Evolutionary conservation across 1,140 invertebrate genomes (phyloP).

Genomic region (Muscidifurax raptorellus): DNA sequence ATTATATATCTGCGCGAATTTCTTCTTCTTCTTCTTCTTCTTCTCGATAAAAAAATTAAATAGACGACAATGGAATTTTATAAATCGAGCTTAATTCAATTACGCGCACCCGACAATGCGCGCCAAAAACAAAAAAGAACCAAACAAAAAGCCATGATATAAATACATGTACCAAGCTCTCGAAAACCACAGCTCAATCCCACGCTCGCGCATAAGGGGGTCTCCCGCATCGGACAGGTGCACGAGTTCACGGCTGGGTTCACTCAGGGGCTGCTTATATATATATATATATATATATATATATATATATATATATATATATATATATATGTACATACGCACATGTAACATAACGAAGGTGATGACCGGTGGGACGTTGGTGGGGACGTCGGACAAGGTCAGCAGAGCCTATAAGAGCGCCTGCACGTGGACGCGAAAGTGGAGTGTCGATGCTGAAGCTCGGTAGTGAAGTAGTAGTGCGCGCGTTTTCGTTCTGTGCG

Average conservation of each 20-base stretch:
- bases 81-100: too few species aligned
- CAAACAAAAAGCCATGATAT: neutral
- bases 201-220: neutral
- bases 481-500: neutral
- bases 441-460: neutral
- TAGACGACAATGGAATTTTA: neutral
- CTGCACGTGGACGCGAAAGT: slow-evolving; percentile 26
- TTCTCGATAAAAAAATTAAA: neutral
- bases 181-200: neutral
- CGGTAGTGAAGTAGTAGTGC: slow-evolving; percentile 24
- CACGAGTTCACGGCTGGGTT: slow-evolving; percentile 57
- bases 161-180: neutral
- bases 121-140: neutral
- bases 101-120: too few species aligned
- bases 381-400: slow-evolving; percentile 56
- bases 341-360: slow-evolving; percentile 34
- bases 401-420: slow-evolving; percentile 62
- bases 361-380: slow-evolving; percentile 8
- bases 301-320: too few species aligned
- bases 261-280: slow-evolving; percentile 38
- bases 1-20: too few species aligned
- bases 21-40: too few species aligned
- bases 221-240: slow-evolving; percentile 33
- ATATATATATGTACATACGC: too few species aligned
- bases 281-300: too few species aligned